A percentile compares a stretch with the other conserved stretches of the same genome.
phyloP scores from a whole-genome alignment of 2,113 vertebrate species.

The Buteo buteo region DNA sequence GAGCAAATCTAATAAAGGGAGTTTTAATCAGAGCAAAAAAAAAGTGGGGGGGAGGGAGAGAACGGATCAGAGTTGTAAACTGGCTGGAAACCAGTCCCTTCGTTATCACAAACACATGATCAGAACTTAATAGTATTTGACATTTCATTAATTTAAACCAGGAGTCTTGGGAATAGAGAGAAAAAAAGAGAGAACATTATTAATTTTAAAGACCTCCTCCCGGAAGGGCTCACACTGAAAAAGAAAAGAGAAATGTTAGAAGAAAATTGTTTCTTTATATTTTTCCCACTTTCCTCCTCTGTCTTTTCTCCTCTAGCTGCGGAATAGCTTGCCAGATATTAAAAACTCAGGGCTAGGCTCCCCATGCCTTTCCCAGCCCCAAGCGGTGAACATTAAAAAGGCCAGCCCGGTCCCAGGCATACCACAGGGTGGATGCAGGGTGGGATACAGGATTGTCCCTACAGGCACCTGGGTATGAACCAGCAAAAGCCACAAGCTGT shows the following conservation, averaged over 20 bases:
- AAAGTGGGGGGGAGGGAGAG: neutral
- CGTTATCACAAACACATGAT: slow-evolving; percentile 25
- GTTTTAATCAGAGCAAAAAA: neutral
- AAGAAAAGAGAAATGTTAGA: neutral
- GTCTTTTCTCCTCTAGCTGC: neutral
- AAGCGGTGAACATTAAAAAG: fast-evolving
- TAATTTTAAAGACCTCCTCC: slow-evolving; percentile 44
- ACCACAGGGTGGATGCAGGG: neutral
- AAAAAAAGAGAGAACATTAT: slow-evolving; percentile 1
- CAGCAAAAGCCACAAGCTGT: neutral
- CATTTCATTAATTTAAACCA: slow-evolving; percentile 62
- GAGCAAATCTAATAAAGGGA: slow-evolving; percentile 18
- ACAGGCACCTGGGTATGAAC: neutral
- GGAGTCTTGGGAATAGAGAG: neutral
- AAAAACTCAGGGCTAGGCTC: neutral
- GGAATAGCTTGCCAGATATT: neutral
- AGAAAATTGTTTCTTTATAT: neutral
- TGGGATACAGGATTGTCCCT: neutral
- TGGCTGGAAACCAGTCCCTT: neutral
- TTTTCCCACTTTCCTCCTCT: neutral
- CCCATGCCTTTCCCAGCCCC: neutral
- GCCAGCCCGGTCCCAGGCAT: neutral
- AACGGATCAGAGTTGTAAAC: neutral
- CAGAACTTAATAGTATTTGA: slow-evolving; percentile 39
- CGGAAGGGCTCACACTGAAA: neutral